A percentile compares a stretch with the other conserved stretches of the same genome.
phyloP scores from a whole-genome alignment of 2,888 invertebrate species.

The Troides oblongomaculatus region DNA sequence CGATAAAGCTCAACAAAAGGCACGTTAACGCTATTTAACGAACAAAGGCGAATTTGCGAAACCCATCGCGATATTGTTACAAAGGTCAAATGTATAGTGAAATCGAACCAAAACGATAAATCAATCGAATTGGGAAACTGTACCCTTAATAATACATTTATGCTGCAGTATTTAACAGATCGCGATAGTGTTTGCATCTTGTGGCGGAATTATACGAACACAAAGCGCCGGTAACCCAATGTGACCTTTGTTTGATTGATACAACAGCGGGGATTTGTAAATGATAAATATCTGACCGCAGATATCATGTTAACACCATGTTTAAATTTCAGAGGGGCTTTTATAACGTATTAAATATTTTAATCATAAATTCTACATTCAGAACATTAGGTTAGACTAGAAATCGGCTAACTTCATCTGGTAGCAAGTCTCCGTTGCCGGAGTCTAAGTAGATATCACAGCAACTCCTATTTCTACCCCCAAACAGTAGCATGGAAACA shows the following conservation, averaged over 20 bases:
- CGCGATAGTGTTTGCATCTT: constrained; percentile 17
- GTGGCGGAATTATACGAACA: constrained; percentile 18
- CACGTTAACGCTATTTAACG: constrained; percentile 47
- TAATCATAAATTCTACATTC: background rate
- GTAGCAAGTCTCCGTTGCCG: no score
- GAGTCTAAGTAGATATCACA: no score
- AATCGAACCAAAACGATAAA: constrained; percentile 41
- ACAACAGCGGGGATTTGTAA: constrained; percentile 20
- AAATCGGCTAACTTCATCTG: no score
- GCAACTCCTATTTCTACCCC: no score
- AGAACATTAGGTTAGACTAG: no score
- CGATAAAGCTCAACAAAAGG: constrained; percentile 39
- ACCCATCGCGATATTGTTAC: constrained; percentile 46
- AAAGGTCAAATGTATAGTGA: constrained; percentile 59
- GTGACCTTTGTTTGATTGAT: constrained; percentile 28
- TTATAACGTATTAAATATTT: background rate
- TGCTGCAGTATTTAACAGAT: constrained; percentile 18
- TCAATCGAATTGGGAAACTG: constrained; percentile 31
- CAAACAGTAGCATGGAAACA: no score
- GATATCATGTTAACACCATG: constrained; percentile 17
- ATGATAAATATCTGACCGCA: constrained; percentile 21
- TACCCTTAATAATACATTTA: constrained; percentile 26
- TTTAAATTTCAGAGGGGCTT: constrained; percentile 11
- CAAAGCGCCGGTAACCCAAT: background rate
- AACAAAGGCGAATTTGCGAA: constrained; percentile 56